Evolutionary conservation across 2,888 invertebrate genomes (phyloP), one percentile per base, ranked within the genome.

Genomic region (Polyommatus iphigenia): DNA sequence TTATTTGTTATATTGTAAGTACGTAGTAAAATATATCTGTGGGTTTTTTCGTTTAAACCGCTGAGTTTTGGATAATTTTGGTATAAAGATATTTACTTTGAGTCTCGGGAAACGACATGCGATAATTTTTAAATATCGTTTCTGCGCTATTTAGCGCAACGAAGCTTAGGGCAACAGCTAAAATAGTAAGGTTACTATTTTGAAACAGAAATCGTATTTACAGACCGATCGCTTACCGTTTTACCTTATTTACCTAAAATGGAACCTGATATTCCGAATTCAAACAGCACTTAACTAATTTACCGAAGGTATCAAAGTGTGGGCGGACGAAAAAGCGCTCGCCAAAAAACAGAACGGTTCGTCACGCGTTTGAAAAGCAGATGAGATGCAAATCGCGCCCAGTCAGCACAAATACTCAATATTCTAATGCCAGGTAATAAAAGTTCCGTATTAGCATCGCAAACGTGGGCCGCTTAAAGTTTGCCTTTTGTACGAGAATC

Each of bases 331-430:
- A 71, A 32, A 77, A 77, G 24, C 59, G 72, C 59, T 46, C 72
- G 20, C 41, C 57, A 78, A 78, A 73, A 75, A 75, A 75, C 54
- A 50, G 41, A 78, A 59, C 77, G 41, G 29, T 57, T 73, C 77
- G 71, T 72, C 77, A 59, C 57, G 73, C 77, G 73, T 78, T 78
- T 78, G 77, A 78, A 77, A 79, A 78, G 78, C 78, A 76, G 78
- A 87, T 86, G 86, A 85, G 81, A 82, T 84, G 77, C 79, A 76
- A 79, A 79, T 79, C 75, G 78, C 78, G 81, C 79, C 79, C 78
- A 75, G 78, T 76, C 57, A 71, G 77, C 78, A 71, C 77, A 79
- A 79, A 73, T 79, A 76, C 76, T 80, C 79, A 80, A 79, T 79
- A 79, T 78, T 79, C 78, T 79, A 80, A 79, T 78, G 77, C 41